Conservation (phyloP, 2,797 vertebrate species). For the Pelobates cultripes region DNA sequence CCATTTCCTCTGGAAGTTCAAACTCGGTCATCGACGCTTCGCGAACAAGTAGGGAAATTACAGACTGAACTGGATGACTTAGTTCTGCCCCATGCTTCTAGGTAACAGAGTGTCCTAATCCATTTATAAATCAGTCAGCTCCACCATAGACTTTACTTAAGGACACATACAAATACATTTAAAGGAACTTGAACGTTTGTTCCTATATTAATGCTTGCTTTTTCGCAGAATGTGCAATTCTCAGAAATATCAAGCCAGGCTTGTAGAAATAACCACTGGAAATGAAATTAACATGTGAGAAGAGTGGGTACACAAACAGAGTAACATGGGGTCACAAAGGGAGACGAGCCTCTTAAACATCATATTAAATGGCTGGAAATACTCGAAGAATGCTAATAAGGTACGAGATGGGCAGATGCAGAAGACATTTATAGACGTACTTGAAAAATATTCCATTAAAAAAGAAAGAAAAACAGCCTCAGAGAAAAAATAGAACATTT, state of each 20-base stretch:
- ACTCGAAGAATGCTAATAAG: not conserved
- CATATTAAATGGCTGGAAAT: not conserved
- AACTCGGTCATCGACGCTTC: not conserved
- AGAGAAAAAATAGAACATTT: no score
- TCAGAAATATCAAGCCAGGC: constrained; percentile 2
- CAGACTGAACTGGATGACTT: not conserved
- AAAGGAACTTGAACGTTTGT: not conserved
- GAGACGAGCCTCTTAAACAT: not conserved
- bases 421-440: no score
- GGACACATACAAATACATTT: constrained; percentile 1
- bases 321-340: not conserved
- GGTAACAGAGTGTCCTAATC: not conserved
- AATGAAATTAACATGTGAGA: not conserved
- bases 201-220: no score
- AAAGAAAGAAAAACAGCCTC: no score
- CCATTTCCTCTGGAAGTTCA: no score
- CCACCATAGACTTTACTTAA: not conserved
- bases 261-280: not conserved
- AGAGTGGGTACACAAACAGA: constrained; percentile 1
- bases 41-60: not conserved
- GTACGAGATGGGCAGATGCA: not conserved
- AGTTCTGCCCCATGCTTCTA: not conserved
- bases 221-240: constrained; percentile 4
- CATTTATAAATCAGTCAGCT: constrained; percentile 3
- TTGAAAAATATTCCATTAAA: no score